These are phyloP conservation scores for Marisa cornuarietis DNA, from an alignment of 1,140 invertebrate species.

Conservation along the genomic window DNA sequence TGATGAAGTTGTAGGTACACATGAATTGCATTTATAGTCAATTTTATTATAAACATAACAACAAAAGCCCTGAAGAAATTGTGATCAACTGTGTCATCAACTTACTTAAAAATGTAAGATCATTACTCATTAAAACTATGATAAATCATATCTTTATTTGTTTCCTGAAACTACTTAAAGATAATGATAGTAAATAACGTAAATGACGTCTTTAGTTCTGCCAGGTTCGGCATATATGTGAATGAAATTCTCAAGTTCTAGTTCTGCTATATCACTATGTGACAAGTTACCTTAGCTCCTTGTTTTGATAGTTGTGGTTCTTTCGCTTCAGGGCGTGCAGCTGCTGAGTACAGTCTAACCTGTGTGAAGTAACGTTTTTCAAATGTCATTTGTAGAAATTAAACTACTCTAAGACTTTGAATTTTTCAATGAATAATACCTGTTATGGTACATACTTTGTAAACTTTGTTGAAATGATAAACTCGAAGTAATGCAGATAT, in stretches of 20 bases:
- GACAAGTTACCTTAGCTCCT: conserved; percentile 1
- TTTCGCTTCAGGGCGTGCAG: conserved; percentile 12
- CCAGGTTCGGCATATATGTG: neutral
- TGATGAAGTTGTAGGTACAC: too few relatives aligned
- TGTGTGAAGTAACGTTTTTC: neutral
- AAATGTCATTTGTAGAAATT: neutral
- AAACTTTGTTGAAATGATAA: too few relatives aligned
- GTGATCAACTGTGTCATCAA: too few relatives aligned
- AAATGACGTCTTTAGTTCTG: neutral
- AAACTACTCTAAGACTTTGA: too few relatives aligned
- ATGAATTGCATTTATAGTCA: too few relatives aligned
- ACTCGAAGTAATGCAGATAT: too few relatives aligned
- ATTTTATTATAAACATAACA: too few relatives aligned
- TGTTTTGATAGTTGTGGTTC: conserved; percentile 6
- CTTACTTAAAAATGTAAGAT: too few relatives aligned
- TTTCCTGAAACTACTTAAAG: neutral
- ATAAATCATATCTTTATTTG: neutral
- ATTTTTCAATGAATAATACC: too few relatives aligned
- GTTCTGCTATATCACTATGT: too few relatives aligned
- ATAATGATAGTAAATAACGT: neutral
- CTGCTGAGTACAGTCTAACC: conserved; percentile 19
- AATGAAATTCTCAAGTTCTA: neutral
- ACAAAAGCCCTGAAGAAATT: too few relatives aligned
- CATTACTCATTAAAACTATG: neutral
- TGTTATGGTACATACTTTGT: too few relatives aligned